Percentiles rank a stretch among this genome's conserved stretches.
Evolutionary conservation across 2,888 invertebrate species (phyloP).

Genomic region (Macaria notata): DNA sequence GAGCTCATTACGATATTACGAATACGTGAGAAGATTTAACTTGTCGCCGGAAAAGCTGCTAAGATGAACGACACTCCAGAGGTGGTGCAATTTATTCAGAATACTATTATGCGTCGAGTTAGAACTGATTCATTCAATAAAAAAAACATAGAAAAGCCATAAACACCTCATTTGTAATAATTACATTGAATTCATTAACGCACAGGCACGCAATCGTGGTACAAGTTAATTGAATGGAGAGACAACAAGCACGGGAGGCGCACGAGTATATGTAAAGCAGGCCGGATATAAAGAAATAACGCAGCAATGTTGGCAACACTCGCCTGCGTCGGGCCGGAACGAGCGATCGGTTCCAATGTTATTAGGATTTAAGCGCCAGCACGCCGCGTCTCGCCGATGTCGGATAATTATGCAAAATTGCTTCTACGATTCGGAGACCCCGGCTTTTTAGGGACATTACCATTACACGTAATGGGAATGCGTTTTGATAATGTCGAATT

Average conservation of each 20-base stretch:
- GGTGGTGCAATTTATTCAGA: slow-evolving; percentile 1
- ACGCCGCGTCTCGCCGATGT: slow-evolving; percentile 62
- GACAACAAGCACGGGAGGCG: slow-evolving; percentile 31
- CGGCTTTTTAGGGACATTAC: slow-evolving; percentile 76
- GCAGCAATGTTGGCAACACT: slow-evolving; percentile 65
- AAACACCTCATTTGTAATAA: slow-evolving; percentile 25
- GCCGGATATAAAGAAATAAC: slow-evolving; percentile 49
- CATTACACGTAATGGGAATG: slow-evolving; percentile 77
- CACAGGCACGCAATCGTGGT: slow-evolving; percentile 24
- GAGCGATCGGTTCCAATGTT: slow-evolving; percentile 74
- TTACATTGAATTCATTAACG: slow-evolving; percentile 23
- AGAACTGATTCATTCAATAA: not conserved
- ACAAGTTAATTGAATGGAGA: slow-evolving; percentile 30
- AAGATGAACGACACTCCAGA: slow-evolving; percentile 46
- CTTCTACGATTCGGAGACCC: slow-evolving; percentile 75
- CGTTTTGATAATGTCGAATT: slow-evolving; percentile 78
- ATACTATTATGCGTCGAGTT: not conserved
- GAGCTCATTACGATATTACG: slow-evolving; percentile 78
- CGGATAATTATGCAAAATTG: slow-evolving; percentile 81
- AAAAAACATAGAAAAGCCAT: slow-evolving; percentile 9
- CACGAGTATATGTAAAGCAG: slow-evolving; percentile 24
- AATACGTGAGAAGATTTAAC: slow-evolving; percentile 76
- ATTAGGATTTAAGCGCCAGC: slow-evolving; percentile 76
- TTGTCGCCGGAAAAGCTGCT: slow-evolving; percentile 56
- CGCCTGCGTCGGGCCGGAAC: slow-evolving; percentile 71